These are phyloP conservation scores for Gallinago media DNA, from an alignment of 2,113 vertebrate genomes.

Conservation along the genomic window DNA sequence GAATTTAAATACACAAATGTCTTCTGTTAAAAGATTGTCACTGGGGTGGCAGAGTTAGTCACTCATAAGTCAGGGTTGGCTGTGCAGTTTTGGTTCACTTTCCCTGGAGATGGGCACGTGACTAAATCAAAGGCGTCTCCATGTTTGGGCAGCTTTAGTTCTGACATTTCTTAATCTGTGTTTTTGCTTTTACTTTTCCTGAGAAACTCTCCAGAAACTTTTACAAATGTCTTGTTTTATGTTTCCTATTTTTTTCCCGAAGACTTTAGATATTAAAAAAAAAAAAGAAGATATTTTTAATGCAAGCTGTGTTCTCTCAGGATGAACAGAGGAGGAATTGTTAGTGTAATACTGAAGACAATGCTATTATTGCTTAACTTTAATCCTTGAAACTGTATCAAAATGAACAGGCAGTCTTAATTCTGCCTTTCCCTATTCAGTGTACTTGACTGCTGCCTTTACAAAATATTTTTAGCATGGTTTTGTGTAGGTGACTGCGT, in stretches of 20 bases:
- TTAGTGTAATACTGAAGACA: not conserved
- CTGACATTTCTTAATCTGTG: not conserved
- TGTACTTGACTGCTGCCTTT: constrained; percentile 15
- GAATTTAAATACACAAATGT: not conserved
- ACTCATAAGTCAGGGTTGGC: not conserved
- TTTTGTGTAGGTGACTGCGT: constrained; percentile 59
- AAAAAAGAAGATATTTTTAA: not conserved
- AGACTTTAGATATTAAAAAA: not conserved
- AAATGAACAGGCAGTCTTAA: not conserved
- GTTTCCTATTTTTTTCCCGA: constrained; percentile 13
- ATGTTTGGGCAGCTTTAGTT: not conserved
- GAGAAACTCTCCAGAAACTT: not conserved
- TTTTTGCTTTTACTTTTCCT: constrained; percentile 7
- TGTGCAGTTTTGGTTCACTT: not conserved
- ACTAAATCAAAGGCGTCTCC: not conserved
- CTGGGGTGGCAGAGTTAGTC: not conserved
- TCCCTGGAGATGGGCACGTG: not conserved
- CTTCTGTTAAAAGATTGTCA: not conserved
- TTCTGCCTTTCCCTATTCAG: not conserved
- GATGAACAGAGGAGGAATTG: constrained; percentile 26
- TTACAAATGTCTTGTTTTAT: not conserved
- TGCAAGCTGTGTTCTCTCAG: not conserved
- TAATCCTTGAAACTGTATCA: not conserved
- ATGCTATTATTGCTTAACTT: constrained; percentile 34
- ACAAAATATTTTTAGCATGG: constrained; percentile 28